Evolutionary conservation across 23 tunicate species (phyloP), one percentile per base, ranked within the genome.

Genomic region (Trididemnum miniatum): DNA sequence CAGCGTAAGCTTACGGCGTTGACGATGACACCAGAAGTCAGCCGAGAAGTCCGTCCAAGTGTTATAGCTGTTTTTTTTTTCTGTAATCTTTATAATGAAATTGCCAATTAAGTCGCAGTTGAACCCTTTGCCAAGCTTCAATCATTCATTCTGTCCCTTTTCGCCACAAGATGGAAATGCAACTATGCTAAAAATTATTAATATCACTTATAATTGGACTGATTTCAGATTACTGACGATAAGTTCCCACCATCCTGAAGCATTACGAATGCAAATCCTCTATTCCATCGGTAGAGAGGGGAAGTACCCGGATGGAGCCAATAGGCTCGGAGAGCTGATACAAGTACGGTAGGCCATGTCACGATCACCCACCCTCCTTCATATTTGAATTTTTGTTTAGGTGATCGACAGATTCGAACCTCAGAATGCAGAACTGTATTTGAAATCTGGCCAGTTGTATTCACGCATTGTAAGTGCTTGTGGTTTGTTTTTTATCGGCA

Each of bases 371-470:
- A 20, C 3, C 3, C 67, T 12, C n/a, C 67, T n/a, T 20, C 35
- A 15, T 65, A 30, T 5, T 38, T 5, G 18, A 67, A 30, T 2
- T 33, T 38, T 23, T 71, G 28, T 67, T n/a, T 65, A 92, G 97
- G 92, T 85, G 20, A 92, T 92, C 35, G 97, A 92, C 44, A 71
- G 97, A 62, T 92, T 92, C 81, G 97, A 92, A 60, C 97, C 97
- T 0, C 92, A 87, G 78, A 92, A 92, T 65, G 82, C 76, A 0
- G 69, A 79, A 3, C 83, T 92, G 20, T 92, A 92, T 66, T 36
- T 66, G 20, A 71, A 78, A n/a, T 87, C 89, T 35, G 92, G 83
- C 25, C 78, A 87, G 57, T 49, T 92, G 26, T 87, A 87, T 87
- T 83, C 97, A 27, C 63, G 92, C 78, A 79, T 92, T 71, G 97